Evolutionary conservation across 2,888 invertebrate species (phyloP).

Genomic region (Meteorus cinctellus): DNA sequence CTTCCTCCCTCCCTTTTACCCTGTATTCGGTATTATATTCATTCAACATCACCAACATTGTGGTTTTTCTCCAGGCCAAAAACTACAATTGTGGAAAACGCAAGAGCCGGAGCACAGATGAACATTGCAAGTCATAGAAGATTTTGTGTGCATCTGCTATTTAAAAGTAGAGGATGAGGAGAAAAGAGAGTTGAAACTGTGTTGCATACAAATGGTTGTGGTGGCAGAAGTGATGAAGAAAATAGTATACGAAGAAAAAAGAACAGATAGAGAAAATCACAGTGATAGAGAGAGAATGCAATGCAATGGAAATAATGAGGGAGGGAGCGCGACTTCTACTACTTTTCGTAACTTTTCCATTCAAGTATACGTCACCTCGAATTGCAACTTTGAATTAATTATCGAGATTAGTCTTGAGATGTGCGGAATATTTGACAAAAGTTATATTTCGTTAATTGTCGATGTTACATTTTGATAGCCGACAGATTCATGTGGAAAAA

Average conservation of each 20-base stretch:
- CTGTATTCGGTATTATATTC: constrained; percentile 61
- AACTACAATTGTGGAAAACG: constrained; percentile 44
- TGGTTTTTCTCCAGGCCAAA: constrained; percentile 52
- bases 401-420: neutral
- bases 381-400: neutral
- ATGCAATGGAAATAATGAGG: neutral
- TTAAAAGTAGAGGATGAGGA: neutral
- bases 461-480: neutral
- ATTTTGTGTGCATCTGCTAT: constrained; percentile 22
- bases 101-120: neutral
- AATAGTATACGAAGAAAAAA: constrained; percentile 20
- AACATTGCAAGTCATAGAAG: neutral
- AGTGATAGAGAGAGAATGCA: constrained; percentile 3
- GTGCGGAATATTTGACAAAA: neutral
- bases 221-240: constrained; percentile 29
- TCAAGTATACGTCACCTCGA: neutral
- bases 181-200: constrained; percentile 45
- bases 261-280: no score
- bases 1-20: constrained; percentile 22
- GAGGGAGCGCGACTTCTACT: neutral
- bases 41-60: constrained; percentile 61
- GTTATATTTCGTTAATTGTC: neutral
- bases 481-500: neutral
- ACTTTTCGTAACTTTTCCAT: neutral
- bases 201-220: constrained; percentile 46